Base-by-base conservation (phyloP, 1,140 invertebrate genomes). In the Platyscapa corneri region DNA sequence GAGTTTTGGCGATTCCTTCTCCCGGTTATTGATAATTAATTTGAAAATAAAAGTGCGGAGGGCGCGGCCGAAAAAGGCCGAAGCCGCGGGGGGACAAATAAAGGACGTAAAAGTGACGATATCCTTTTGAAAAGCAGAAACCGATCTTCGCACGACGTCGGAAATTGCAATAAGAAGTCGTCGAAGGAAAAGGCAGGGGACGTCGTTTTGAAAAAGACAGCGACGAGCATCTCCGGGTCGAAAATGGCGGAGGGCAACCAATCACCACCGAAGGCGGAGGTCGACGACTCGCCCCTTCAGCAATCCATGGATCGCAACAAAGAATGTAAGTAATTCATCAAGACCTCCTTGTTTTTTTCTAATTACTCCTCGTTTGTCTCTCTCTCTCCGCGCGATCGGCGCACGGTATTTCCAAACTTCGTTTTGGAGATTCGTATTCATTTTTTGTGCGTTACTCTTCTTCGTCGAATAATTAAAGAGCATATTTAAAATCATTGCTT, bases 271-370 rank as follows among this genome's bases (percentile, higher is more conserved):
- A 98, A 98, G 93, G 97, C 97, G 89, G 96, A 98, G 91, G 97
- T 99, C 89, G 98, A 99, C 93, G 97, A 98, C 91, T 97, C 97
- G 86, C 98, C 98, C 18, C 94, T 98, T 87, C 97, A 98, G 89
- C 96, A 97, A 89, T 95, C 97, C 90, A 98, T 99, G 96, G 97
- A 98, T 93, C 98, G 98, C 91, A 99, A 99, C 93, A 99, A 99
- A 95, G 98, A 99, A 96, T 99, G 98, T 99, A 93, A 98, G 92
- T 93, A 79, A 74, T 80, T 80, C 32, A 76, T 84, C 83, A 16
- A 74, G 76, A 20, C 60, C 18, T 23, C 18, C 23, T 46, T 76
- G 23, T 18, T 78, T 78, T 84, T 72, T 84, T 72, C 56, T 78
- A 78, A 84, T 84, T 70, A 72, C 70, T 42, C 37, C 20, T 20